These are phyloP conservation scores for Prolemur simus DNA, from an alignment of 2,113 vertebrate species.

Conservation along the genomic window DNA sequence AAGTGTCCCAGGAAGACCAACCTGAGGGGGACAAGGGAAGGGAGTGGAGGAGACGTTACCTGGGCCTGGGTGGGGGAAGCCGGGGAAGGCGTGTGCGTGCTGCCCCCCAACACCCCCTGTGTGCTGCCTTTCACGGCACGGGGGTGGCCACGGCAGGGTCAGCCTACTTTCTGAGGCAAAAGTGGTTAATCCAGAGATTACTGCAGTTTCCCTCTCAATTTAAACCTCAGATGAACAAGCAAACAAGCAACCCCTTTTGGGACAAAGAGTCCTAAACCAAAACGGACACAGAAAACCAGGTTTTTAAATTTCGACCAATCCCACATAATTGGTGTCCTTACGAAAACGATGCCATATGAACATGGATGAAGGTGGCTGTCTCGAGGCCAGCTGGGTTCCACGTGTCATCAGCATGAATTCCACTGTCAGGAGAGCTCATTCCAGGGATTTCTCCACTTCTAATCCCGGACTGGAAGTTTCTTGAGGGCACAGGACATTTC, in stretches of 20 bases:
- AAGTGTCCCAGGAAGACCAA: not conserved
- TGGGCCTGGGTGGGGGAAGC: not conserved
- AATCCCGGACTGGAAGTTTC: not conserved
- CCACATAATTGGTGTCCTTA: no score
- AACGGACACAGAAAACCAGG: not conserved
- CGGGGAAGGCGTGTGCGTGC: not conserved
- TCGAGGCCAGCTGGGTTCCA: not conserved
- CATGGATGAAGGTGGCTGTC: rapidly evolving
- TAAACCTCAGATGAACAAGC: not conserved
- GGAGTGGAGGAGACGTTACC: not conserved
- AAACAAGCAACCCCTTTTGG: not conserved
- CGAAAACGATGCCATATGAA: no score
- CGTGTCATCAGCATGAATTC: not conserved
- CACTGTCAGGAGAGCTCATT: not conserved
- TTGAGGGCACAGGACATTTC: not conserved
- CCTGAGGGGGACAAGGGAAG: not conserved
- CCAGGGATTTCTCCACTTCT: not conserved
- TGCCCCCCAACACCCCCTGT: no score
- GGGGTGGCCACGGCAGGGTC: not conserved
- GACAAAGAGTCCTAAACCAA: not conserved
- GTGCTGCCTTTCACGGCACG: not conserved
- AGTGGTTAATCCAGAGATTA: not conserved
- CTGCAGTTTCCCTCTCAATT: not conserved
- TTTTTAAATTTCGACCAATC: not conserved
- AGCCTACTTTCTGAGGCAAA: not conserved